phyloP scores from a whole-genome alignment of 2,113 vertebrate species.

The Ochotona curzoniae region DNA sequence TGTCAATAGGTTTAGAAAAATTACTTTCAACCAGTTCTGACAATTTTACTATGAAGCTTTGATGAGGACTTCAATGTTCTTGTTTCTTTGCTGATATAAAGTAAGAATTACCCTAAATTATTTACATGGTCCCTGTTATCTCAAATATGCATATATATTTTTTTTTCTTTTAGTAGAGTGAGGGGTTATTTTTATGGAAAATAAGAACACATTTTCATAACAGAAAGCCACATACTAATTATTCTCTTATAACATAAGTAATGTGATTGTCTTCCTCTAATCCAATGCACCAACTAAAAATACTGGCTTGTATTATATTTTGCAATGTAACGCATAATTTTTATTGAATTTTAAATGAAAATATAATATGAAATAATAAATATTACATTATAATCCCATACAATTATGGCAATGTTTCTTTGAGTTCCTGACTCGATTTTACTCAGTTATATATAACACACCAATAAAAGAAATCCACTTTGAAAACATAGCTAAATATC shows the following conservation, averaged over 20 bases:
- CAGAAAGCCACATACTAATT: background rate
- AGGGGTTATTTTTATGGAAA: background rate
- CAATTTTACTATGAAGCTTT: too few relatives aligned
- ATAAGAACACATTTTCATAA: background rate
- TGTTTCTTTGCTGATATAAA: background rate
- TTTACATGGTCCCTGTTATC: background rate
- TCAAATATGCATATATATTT: background rate
- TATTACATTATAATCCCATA: background rate
- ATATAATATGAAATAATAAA: conserved; percentile 1
- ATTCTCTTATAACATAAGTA: background rate
- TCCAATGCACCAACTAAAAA: background rate
- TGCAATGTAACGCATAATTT: background rate
- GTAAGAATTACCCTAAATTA: background rate
- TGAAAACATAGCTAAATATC: background rate
- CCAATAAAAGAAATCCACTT: background rate
- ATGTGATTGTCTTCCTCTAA: background rate
- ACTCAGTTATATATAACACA: background rate
- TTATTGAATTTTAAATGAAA: conserved; percentile 40
- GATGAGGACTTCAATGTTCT: background rate
- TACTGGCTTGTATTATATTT: background rate
- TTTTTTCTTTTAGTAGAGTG: background rate
- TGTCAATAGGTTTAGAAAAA: too few relatives aligned
- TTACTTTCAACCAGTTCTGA: too few relatives aligned
- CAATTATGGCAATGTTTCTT: background rate
- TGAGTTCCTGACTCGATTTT: background rate